Base-by-base conservation (phyloP, 1,140 invertebrate species). In the Helicoverpa armigera region DNA sequence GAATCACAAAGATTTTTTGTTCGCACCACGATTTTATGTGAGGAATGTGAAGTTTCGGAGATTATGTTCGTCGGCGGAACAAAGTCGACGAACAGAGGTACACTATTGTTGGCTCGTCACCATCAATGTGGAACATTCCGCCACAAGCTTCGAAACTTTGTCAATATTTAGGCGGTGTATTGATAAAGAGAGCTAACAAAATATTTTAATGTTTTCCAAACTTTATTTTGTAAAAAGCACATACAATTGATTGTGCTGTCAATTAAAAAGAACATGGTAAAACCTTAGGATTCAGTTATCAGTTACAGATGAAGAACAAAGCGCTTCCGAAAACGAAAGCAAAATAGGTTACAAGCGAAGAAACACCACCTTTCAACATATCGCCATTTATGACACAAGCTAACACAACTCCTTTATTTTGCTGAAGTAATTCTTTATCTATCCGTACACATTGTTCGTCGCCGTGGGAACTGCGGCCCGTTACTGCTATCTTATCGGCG, bases 41-140 rank as follows among this genome's bases (percentile, higher is more conserved):
- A 92, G 91, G 91, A 91, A 92, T 92, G 86, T 86, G 83, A 85
- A 82, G 89, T 89, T 83, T 81, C 14, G 84, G 87, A 88, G 90
- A 91, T 92, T 92, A 92, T 80, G 79, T 29, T 56, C 72, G 84
- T 81, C 87, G 86, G 84, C 85, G 83, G 65, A 69, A 79, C 82
- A 83, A 84, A 86, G 85, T 67, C 78, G 43, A 85, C 81, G 86
- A 63, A 82, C 82, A 83, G 83, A 77, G 85, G 54, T 65, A 75
- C 69, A 56, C 83, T 80, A 87, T 89, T 89, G 85, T 87, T 80
- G 74, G 53, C 12, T 5, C 76, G 29, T 79, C 65, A 79, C 51
- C 76, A 31, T 70, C 76, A 56, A 77, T 67, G 65, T 16, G 16
- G 60, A 53, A 35, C 76, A 58, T 79, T 60, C 65, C 63, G 23